These are phyloP conservation scores for Rhizoglyphus robini DNA, from an alignment of 1,140 invertebrate species.

Conservation along the genomic window DNA sequence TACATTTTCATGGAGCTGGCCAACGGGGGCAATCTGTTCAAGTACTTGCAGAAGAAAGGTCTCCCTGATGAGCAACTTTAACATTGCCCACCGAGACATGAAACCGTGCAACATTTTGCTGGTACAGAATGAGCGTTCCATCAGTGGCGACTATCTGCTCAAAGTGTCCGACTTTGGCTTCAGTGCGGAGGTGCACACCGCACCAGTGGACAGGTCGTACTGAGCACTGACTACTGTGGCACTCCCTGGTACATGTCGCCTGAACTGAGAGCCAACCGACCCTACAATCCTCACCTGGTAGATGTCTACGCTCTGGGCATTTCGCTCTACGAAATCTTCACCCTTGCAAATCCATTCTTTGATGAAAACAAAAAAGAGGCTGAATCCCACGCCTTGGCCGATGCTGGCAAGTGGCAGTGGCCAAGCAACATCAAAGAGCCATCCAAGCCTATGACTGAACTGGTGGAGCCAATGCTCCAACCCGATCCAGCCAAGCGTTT, in stretches of 20 bases:
- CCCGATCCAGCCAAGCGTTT: neutral
- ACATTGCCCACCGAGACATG: constrained; percentile 15
- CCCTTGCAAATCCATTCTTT: constrained; percentile 37
- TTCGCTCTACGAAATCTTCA: constrained; percentile 55
- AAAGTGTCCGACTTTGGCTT: constrained; percentile 9
- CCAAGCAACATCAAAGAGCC: neutral
- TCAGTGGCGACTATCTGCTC: constrained; percentile 6
- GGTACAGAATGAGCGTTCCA: neutral
- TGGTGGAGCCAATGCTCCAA: neutral
- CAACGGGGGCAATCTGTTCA: neutral
- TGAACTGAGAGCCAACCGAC: constrained; percentile 56
- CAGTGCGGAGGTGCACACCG: neutral
- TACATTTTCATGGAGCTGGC: constrained; percentile 18
- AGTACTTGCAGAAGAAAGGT: constrained; percentile 13
- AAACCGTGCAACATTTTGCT: neutral
- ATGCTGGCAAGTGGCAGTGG: neutral
- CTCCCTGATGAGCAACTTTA: neutral
- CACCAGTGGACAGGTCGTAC: neutral
- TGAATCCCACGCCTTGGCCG: neutral
- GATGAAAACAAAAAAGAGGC: neutral
- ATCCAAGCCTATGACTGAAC: neutral
- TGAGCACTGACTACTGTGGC: constrained; percentile 25
- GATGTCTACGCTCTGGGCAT: constrained; percentile 77
- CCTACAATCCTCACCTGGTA: constrained; percentile 55
- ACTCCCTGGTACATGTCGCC: constrained; percentile 87